phyloP scores from a whole-genome alignment of 35 echinoderm and acorn worm genomes.

The Stichopus chloronotus region DNA sequence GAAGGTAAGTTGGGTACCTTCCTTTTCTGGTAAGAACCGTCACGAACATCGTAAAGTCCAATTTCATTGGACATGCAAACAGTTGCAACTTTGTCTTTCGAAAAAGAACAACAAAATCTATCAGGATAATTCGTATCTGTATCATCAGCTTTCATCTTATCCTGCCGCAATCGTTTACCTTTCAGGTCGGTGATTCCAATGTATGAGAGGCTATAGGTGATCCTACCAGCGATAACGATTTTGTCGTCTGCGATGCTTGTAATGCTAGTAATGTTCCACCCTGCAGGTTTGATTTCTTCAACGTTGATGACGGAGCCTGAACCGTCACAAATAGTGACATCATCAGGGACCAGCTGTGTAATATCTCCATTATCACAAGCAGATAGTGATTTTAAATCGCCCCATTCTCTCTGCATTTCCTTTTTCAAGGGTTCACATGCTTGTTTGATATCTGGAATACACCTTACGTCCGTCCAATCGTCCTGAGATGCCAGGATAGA shows the following conservation, averaged over 20 bases:
- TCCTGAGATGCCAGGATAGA: background rate
- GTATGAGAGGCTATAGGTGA: background rate
- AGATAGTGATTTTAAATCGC: background rate
- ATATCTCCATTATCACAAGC: no score
- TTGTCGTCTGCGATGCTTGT: background rate
- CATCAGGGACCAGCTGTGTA: no score
- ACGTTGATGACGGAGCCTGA: background rate
- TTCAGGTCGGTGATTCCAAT: background rate
- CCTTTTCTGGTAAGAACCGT: background rate
- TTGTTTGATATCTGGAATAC: background rate
- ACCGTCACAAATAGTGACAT: background rate
- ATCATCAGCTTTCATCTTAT: background rate
- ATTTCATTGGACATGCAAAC: background rate
- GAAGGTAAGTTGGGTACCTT: background rate
- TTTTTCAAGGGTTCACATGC: background rate
- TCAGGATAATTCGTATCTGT: background rate
- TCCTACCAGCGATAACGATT: background rate
- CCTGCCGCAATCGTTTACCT: background rate
- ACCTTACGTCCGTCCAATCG: background rate
- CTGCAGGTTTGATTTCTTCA: background rate
- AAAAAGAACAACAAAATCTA: background rate
- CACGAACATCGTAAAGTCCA: background rate
- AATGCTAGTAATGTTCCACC: background rate
- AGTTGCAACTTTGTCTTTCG: background rate
- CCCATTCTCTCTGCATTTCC: background rate